phyloP scores from a whole-genome alignment of 30 jellyfish, hydroid and myxozoan genomes.

The Hydractinia echinata region DNA sequence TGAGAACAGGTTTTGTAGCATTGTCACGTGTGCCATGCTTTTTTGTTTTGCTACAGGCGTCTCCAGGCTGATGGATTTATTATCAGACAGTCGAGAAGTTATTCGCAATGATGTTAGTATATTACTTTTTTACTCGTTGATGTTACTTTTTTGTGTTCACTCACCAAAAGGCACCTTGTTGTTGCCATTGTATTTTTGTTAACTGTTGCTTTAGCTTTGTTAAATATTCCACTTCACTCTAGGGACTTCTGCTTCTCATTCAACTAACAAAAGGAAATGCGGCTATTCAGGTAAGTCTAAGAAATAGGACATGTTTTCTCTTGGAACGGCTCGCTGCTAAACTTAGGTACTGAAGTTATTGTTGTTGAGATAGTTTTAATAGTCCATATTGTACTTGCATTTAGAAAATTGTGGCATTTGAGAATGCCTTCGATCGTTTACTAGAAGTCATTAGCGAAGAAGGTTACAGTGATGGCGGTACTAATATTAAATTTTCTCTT shows the following conservation, averaged over 20 bases:
- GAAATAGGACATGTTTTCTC: background rate
- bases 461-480: conserved; percentile 91
- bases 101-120: conserved; percentile 71
- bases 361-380: background rate
- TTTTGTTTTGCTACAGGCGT: conserved; percentile 44
- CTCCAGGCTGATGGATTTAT: conserved; percentile 82
- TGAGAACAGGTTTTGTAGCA: no score
- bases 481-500: background rate
- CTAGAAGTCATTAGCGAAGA: conserved; percentile 77
- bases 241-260: conserved; percentile 74
- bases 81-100: conserved; percentile 81
- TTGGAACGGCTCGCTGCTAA: background rate
- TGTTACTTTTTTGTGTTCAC: no score
- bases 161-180: background rate
- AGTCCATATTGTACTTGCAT: background rate
- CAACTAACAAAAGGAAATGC: conserved; percentile 87
- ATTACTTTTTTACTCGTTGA: background rate
- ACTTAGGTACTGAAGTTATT: background rate
- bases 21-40: no score
- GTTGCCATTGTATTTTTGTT: background rate
- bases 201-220: background rate
- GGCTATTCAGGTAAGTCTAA: conserved; percentile 75
- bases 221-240: background rate
- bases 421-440: conserved; percentile 83
- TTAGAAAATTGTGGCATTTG: conserved; percentile 93